A percentile compares a stretch with the other conserved stretches of the same genome.
These are phyloP conservation scores for Adineta ricciae DNA, from an alignment of 2,888 invertebrate species.

Conservation along the genomic window DNA sequence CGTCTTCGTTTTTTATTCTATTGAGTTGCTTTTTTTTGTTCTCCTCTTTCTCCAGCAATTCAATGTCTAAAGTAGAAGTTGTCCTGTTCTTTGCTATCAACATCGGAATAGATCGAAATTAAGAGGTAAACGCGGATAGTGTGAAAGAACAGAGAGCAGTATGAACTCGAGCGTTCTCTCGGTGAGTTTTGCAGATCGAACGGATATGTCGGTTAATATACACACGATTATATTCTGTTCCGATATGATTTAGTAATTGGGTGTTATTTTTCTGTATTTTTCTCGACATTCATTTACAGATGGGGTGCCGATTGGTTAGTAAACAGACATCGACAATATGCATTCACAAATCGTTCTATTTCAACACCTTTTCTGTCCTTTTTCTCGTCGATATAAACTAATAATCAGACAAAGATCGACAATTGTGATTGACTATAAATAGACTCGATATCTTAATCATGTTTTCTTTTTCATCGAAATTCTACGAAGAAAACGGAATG, in stretches of 20 bases:
- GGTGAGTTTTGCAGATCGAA: not conserved
- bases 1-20: not conserved
- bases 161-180: not conserved
- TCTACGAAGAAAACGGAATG: not conserved
- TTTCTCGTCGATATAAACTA: not conserved
- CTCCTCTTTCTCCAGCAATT: not conserved
- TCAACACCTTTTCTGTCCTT: not conserved
- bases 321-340: not conserved
- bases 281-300: not conserved
- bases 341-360: not conserved
- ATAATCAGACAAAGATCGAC: not conserved
- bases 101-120: not conserved
- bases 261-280: not conserved
- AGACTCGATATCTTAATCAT: not conserved
- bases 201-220: not conserved
- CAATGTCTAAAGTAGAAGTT: not conserved
- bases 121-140: not conserved
- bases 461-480: too few relatives aligned
- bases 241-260: not conserved
- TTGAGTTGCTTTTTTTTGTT: not conserved
- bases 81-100: not conserved
- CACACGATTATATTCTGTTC: not conserved
- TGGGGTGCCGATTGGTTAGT: not conserved
- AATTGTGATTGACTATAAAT: not conserved
- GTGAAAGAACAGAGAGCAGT: not conserved